These are phyloP conservation scores for Agrilus mali DNA, from an alignment of 2,888 invertebrate species.

Conservation along the genomic window DNA sequence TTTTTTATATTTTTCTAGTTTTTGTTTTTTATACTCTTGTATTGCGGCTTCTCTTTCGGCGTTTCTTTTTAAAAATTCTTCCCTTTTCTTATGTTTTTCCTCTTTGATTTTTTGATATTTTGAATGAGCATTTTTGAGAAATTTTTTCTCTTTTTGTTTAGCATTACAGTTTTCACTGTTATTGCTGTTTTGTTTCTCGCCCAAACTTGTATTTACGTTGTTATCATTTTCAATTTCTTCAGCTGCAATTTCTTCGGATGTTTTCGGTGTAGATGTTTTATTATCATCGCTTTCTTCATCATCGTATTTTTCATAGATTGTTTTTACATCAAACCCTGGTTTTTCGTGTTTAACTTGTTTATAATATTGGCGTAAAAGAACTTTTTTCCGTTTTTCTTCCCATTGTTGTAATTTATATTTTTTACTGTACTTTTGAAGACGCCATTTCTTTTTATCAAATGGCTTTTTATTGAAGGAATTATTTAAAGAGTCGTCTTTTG, in stretches of 20 bases:
- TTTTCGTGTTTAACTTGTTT: slow-evolving; percentile 37
- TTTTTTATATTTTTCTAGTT: slow-evolving; percentile 55
- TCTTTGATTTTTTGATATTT: slow-evolving; percentile 42
- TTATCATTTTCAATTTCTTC: slow-evolving; percentile 16
- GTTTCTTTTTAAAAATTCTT: slow-evolving; percentile 37
- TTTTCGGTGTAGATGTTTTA: not conserved
- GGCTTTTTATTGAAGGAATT: slow-evolving; percentile 35
- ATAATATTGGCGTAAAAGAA: slow-evolving; percentile 41
- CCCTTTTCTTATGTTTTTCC: slow-evolving; percentile 39
- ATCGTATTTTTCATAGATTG: slow-evolving; percentile 36
- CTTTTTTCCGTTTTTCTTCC: slow-evolving; percentile 51
- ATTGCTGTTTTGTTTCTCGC: slow-evolving; percentile 14
- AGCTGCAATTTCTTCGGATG: slow-evolving; percentile 1
- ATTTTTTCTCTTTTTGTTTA: slow-evolving; percentile 18
- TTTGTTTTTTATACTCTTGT: slow-evolving; percentile 55
- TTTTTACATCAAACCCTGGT: slow-evolving; percentile 36
- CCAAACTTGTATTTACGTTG: slow-evolving; percentile 14
- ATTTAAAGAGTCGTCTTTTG: not conserved
- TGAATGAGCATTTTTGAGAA: slow-evolving; percentile 40
- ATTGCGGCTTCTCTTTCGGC: slow-evolving; percentile 50
- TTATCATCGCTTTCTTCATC: slow-evolving; percentile 15
- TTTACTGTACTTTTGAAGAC: slow-evolving; percentile 55
- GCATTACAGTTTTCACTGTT: slow-evolving; percentile 15
- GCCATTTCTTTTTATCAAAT: slow-evolving; percentile 55
- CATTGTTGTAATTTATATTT: slow-evolving; percentile 57